Percentiles rank a stretch among this genome's conserved stretches.
phyloP scores from a whole-genome alignment of 2,888 invertebrate species.

The Torymus texanus region DNA sequence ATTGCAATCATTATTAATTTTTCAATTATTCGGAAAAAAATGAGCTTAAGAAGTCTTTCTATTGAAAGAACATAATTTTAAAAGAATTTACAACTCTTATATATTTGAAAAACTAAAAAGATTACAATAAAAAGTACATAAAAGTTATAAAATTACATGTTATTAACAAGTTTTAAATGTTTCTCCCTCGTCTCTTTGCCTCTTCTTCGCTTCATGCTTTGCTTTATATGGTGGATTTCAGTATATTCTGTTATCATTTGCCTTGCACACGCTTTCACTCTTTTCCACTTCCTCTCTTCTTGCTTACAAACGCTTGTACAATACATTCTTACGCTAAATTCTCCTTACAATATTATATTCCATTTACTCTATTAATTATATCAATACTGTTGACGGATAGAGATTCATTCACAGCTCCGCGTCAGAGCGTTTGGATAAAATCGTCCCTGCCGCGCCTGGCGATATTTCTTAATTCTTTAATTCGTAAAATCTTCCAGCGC shows the following conservation, averaged over 20 bases:
- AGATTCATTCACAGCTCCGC: conserved; percentile 74
- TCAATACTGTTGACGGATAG: conserved; percentile 76
- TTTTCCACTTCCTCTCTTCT: conserved; percentile 52
- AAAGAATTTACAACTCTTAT: conserved; percentile 10
- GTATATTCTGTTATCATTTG: conserved; percentile 45
- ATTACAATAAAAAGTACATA: neutral
- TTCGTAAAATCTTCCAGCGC: conserved; percentile 52
- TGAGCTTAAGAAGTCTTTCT: too few relatives aligned
- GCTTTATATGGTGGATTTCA: conserved; percentile 6
- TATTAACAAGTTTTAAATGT: conserved; percentile 17
- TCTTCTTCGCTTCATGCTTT: conserved; percentile 13
- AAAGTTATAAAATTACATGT: conserved; percentile 4
- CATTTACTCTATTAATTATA: conserved; percentile 75
- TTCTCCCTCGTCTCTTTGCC: conserved; percentile 50
- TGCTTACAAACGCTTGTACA: conserved; percentile 67
- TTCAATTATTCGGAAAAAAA: too few relatives aligned
- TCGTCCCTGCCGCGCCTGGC: conserved; percentile 70
- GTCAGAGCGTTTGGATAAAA: conserved; percentile 67
- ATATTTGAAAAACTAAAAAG: neutral
- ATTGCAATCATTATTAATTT: too few relatives aligned
- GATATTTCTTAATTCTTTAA: conserved; percentile 62
- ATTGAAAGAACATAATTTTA: too few relatives aligned
- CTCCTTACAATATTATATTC: conserved; percentile 74
- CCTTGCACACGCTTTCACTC: conserved; percentile 41
- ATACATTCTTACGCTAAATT: conserved; percentile 72